phyloP scores from a whole-genome alignment of 2,113 vertebrate species.

The Centropus unirufus region DNA sequence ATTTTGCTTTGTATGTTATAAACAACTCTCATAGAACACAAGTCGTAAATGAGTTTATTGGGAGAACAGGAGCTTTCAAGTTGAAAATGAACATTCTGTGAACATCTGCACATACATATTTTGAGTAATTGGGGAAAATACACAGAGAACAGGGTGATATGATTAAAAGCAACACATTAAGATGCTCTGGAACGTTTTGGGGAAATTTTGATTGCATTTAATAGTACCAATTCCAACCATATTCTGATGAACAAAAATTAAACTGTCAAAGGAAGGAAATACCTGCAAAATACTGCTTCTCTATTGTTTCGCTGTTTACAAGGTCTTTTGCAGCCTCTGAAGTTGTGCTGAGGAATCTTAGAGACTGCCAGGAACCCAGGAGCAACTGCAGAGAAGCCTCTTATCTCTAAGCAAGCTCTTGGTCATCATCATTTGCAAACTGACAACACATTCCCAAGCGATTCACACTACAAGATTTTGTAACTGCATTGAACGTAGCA shows the following conservation, averaged over 20 bases:
- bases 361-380: background rate
- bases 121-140: background rate
- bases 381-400: background rate
- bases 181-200: background rate
- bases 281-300: background rate
- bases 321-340: background rate
- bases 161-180: background rate
- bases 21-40: background rate
- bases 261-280: background rate
- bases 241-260: slow-evolving; percentile 17
- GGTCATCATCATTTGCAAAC: background rate
- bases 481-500: background rate
- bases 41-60: background rate
- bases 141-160: background rate
- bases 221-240: background rate
- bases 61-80: background rate
- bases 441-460: background rate
- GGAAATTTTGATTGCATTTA: background rate
- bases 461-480: background rate
- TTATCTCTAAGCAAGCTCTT: background rate
- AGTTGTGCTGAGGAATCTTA: background rate
- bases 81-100: background rate
- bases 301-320: background rate
- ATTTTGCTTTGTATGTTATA: background rate
- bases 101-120: background rate